Base-by-base conservation (phyloP, 2,113 vertebrate species). In the Bungarus multicinctus region DNA sequence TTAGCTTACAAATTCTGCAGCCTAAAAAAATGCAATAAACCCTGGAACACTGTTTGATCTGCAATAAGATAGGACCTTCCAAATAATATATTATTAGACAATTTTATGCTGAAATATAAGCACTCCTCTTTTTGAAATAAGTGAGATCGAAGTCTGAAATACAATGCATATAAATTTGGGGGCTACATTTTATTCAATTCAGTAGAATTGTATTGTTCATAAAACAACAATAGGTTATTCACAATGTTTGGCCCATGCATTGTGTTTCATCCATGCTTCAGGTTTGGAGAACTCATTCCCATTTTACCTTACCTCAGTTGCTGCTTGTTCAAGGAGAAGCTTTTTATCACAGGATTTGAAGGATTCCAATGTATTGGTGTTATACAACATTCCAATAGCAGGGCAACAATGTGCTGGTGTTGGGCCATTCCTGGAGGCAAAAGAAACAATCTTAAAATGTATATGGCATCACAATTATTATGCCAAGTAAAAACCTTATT, bases 311-410 rank as follows among this genome's bases (percentile, higher is more conserved):
- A 99, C 99, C 98, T 99, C 98, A 23, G 97, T 97, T 55, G 98
- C 99, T 88, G 98, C 98, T 95, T 98, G 98, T 89, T 99, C 99
- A 96, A 99, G 96, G 93, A 99, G 98, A 30, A 97, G 98, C 89
- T 99, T 99, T 97, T 99, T 99, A 95, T 99, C 99, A 47, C 97
- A 98, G 43, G 98, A 97, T 96, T 98, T 99, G 96, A 99, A 99
- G 91, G 99, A 98, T 95, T 99, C 99, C 0, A 99, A 97, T 0
- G 99, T 99, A 97, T 99, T 99, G 95, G 99, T 99, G 95, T 99
- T 99, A 64, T 99, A 98, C 69, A 99, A 90, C 0, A 96, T 98
- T 64, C 99, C 99, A 0, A 98, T n/a, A 60, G 98, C 98, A 34
- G 98, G 98, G 94, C 98, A 99, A 96, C 98, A 99, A 25, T 89